phyloP scores from a whole-genome alignment of 2,113 vertebrate genomes.

The Psephotus haematonotus region DNA sequence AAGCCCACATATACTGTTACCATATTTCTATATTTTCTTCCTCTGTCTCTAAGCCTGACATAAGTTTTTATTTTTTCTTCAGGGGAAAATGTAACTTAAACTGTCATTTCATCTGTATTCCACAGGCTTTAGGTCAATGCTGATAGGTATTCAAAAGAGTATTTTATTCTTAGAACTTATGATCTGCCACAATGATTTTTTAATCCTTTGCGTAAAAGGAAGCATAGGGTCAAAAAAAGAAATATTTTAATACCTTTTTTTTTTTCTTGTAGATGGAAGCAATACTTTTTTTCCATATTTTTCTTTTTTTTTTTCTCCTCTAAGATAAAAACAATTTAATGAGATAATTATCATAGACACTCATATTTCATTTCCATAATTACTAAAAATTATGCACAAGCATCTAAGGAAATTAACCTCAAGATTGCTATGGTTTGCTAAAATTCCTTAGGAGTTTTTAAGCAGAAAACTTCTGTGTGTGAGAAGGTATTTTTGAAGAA shows the following conservation, averaged over 20 bases:
- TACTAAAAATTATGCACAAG: neutral
- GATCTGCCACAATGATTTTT: neutral
- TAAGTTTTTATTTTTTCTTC: neutral
- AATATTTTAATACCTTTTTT: neutral
- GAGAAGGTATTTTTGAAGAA: neutral
- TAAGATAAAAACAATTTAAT: neutral
- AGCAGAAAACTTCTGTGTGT: neutral
- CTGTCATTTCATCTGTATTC: neutral
- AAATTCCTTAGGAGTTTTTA: neutral
- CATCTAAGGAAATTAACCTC: neutral
- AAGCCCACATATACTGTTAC: neutral
- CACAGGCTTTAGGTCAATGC: neutral
- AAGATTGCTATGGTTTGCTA: neutral
- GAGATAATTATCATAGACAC: neutral
- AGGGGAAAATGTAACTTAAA: neutral
- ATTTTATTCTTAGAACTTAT: neutral
- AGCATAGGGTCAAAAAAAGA: neutral
- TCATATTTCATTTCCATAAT: neutral
- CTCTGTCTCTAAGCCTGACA: neutral
- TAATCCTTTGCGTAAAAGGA: neutral
- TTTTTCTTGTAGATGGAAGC: neutral
- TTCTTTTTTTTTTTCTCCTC: neutral
- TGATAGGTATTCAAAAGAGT: neutral
- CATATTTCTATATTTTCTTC: neutral
- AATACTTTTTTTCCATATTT: neutral